Conservation (phyloP, 2,797 vertebrate genomes). For the Catamblyrhynchus diadema region DNA sequence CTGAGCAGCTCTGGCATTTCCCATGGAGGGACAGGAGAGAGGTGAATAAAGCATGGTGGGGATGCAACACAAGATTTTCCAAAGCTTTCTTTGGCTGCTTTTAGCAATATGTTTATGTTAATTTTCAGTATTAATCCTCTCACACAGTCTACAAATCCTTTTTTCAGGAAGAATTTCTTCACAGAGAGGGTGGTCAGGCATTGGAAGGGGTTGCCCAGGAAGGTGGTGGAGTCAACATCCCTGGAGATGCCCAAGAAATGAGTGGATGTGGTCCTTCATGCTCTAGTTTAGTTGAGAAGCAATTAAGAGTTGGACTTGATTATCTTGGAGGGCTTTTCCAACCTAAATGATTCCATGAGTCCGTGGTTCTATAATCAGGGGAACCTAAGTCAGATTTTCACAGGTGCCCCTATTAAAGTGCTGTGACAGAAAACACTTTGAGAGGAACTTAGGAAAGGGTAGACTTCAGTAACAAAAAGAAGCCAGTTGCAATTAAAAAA, state of each 20-base stretch:
- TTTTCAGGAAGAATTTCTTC: background rate
- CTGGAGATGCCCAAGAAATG: background rate
- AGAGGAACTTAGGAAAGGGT: background rate
- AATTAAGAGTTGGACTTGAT: background rate
- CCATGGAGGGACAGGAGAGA: background rate
- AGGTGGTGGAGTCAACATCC: background rate
- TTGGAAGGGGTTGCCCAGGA: background rate
- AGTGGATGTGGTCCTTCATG: background rate
- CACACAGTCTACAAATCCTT: background rate
- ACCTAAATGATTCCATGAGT: background rate
- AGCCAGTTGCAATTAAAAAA: background rate
- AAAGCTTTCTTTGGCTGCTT: background rate
- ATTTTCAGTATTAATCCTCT: background rate
- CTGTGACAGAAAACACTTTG: background rate
- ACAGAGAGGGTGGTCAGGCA: background rate
- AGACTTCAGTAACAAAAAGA: background rate
- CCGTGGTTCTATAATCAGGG: background rate
- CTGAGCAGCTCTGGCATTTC: background rate
- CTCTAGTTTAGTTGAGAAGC: rapidly evolving
- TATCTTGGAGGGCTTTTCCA: background rate
- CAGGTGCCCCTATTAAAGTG: background rate
- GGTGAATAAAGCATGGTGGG: background rate
- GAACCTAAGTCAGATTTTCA: background rate
- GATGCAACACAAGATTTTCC: background rate
- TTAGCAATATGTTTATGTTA: background rate